Evolutionary conservation across 2,113 vertebrate species (phyloP).

Genomic region (Rhinoptilus africanus): DNA sequence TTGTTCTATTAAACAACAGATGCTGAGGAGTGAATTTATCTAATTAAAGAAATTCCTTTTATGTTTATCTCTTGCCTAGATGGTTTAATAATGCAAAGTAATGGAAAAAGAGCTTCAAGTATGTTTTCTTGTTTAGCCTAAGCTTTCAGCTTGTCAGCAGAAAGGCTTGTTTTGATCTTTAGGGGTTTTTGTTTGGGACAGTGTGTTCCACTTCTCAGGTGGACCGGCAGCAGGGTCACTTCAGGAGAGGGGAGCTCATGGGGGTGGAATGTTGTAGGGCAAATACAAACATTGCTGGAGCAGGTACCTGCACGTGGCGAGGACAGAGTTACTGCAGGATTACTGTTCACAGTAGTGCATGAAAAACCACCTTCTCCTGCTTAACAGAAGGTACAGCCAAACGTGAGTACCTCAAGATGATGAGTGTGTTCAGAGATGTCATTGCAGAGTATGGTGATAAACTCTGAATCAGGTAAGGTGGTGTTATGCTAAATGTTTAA

Average conservation of each 20-base stretch:
- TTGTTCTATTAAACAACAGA: slow-evolving; percentile 36
- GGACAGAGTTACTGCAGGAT: not conserved
- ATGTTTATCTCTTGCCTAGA: slow-evolving; percentile 60
- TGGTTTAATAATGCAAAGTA: slow-evolving; percentile 49
- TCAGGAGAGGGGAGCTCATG: not conserved
- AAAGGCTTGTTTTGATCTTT: slow-evolving; percentile 38
- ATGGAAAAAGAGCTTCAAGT: slow-evolving; percentile 47
- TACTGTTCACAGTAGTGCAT: not conserved
- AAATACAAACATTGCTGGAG: not conserved
- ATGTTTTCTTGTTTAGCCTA: slow-evolving; percentile 48
- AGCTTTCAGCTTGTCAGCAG: slow-evolving; percentile 46
- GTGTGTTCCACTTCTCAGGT: not conserved
- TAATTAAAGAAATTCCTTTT: slow-evolving; percentile 65
- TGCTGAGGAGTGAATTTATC: slow-evolving; percentile 45
- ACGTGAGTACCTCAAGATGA: not conserved
- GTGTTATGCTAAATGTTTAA: not conserved
- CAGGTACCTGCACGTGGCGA: not conserved
- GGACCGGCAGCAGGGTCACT: not conserved
- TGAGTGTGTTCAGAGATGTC: not conserved
- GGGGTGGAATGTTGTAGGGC: not conserved
- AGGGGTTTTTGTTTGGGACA: slow-evolving; percentile 20
- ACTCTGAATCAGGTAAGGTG: not conserved
- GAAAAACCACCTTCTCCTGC: not conserved
- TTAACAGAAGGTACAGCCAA: not conserved
- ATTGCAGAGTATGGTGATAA: not conserved